Evolutionary conservation across 92 coral and sea anemone genomes (phyloP).

Genomic region (Actinernus sp.): DNA sequence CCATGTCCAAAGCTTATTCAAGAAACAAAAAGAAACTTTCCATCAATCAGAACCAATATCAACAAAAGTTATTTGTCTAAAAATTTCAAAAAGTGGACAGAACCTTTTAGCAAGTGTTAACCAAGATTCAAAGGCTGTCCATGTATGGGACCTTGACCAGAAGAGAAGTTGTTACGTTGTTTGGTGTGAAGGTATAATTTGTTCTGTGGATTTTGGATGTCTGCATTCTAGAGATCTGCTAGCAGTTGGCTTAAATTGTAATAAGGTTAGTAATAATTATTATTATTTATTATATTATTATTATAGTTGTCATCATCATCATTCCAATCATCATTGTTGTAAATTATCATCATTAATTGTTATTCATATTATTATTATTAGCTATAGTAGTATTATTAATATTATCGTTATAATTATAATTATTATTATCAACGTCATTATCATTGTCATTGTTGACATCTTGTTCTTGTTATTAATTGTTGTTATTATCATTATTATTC

Average conservation of each 20-base stretch:
- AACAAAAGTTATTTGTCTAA: conserved; percentile 65
- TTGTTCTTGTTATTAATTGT: too few species aligned
- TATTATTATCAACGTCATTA: too few species aligned
- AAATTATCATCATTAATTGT: too few species aligned
- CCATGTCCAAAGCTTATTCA: conserved; percentile 82
- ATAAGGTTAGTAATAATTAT: conserved; percentile 57
- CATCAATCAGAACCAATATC: conserved; percentile 27
- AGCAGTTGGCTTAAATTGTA: conserved; percentile 72
- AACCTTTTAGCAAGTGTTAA: conserved; percentile 75
- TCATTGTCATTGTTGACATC: too few species aligned
- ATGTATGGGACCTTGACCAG: conserved; percentile 70
- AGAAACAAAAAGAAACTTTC: conserved; percentile 23
- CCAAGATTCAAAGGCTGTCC: conserved; percentile 52
- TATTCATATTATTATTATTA: too few species aligned
- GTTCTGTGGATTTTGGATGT: conserved; percentile 83
- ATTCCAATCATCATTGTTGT: too few species aligned
- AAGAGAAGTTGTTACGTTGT: conserved; percentile 57
- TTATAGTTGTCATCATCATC: too few species aligned
- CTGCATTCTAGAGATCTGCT: conserved; percentile 66
- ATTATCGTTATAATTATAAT: too few species aligned
- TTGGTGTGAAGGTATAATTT: conserved; percentile 63
- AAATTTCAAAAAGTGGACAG: conserved; percentile 83
- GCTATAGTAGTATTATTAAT: too few species aligned
- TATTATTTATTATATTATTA: background rate
- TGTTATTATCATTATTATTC: too few species aligned